These are phyloP conservation scores for Piezodorus guildinii DNA, from an alignment of 1,140 invertebrate species.

Conservation along the genomic window DNA sequence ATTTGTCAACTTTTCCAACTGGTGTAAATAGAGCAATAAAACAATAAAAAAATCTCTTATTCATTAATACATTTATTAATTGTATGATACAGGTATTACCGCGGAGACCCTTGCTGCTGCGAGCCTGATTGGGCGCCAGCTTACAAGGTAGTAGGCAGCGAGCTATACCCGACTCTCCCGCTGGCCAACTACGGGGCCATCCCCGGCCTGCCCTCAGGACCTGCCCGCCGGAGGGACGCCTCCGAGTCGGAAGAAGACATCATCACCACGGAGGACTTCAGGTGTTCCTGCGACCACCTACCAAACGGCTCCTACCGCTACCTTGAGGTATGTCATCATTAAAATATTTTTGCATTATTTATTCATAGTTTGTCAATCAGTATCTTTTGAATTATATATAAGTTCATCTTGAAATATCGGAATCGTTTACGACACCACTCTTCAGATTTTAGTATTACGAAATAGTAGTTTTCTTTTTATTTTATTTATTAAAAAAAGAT, in stretches of 20 bases:
- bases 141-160: conserved; percentile 18
- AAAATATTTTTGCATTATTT: no score
- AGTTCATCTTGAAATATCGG: no score
- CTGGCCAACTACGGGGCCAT: conserved; percentile 15
- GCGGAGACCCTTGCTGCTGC: conserved; percentile 16
- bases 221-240: conserved; percentile 2
- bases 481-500: no score
- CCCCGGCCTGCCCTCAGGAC: conserved; percentile 13
- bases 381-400: no score
- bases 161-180: not conserved
- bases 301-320: conserved; percentile 19
- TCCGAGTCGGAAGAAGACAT: conserved; percentile 19
- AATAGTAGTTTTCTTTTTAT: no score
- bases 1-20: no score
- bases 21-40: no score
- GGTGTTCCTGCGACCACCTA: conserved; percentile 19
- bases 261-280: conserved; percentile 10
- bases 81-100: conserved; percentile 19
- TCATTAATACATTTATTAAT: no score
- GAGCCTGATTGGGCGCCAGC: conserved; percentile 14
- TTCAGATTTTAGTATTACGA: no score
- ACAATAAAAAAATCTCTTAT: no score
- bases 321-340: conserved; percentile 1
- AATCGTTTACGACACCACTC: no score
- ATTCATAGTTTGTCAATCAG: no score